Evolutionary conservation across 37 sponge, comb jelly and placozoan species (phyloP), one percentile per base, ranked within the genome.

Genomic region (Tethya wilhelma): DNA sequence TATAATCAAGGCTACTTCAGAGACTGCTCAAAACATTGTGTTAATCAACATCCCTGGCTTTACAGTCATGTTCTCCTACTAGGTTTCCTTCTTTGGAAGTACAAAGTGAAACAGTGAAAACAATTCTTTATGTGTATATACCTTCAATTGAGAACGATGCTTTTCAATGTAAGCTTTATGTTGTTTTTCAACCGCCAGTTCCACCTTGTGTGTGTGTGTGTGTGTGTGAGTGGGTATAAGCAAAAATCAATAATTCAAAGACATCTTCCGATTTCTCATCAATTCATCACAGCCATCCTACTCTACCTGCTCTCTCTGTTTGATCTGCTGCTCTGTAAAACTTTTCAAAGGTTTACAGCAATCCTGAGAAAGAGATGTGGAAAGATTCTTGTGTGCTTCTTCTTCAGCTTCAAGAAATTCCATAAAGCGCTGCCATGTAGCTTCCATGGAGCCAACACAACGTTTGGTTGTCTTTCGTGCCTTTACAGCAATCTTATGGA

Each of bases 301-400:
- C 1, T 86, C 86, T 25, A 89, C 94, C 26, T 84, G 84, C 33
- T 90, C 84, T 80, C 94, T 71, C 53, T 69, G 83, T 42, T 89
- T 93, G 32, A 84, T 74, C 71, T 93, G 91, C 45, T 78, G 64
- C 5, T 93, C 94, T 22, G 77, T 72, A 58, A 93, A 90, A 11
- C 17, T 34, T 43, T 90, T 90, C 69, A 93, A 39, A 0, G 78
- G 79, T 38, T 82, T 86, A 44, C 64, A 33, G 29, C 78, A 67
- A 44, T 90, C 88, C 11, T 78, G 64, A 17, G 73, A 29, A 11
- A 93, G 64, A 34, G 28, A 59, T 6, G 17, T 37, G 39, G 65
- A 33, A 23, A 86, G 74, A 0, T 46, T 59, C 59, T 73, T 28
- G 39, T 86, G 91, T 0, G 53, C 38, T 39, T 86, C 81, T 19